phyloP scores from a whole-genome alignment of 2,888 invertebrate genomes.

The Panopea generosa region DNA sequence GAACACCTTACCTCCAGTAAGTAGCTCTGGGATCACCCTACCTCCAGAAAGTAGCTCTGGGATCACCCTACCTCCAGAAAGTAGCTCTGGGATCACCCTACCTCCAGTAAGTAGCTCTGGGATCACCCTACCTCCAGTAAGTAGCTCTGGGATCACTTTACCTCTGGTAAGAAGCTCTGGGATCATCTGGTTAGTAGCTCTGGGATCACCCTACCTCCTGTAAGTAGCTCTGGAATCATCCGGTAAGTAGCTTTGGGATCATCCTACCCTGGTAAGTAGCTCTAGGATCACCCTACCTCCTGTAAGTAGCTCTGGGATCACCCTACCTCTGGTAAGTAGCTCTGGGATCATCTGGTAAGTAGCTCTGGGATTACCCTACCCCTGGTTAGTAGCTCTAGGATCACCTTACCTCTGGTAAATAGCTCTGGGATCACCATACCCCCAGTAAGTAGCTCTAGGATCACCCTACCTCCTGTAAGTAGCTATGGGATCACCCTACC shows the following conservation, averaged over 20 bases:
- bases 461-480: background rate
- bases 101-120: background rate
- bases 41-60: background rate
- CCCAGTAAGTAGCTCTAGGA: background rate
- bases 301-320: background rate
- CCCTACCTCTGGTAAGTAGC: conserved; percentile 23
- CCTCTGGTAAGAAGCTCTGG: background rate
- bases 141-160: background rate
- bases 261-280: too few relatives aligned
- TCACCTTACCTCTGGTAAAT: background rate
- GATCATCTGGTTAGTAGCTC: background rate
- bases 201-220: background rate
- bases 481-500: background rate
- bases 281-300: too few relatives aligned
- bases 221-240: background rate
- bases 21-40: too few relatives aligned
- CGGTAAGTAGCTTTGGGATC: too few relatives aligned
- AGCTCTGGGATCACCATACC: background rate
- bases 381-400: background rate
- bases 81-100: conserved; percentile 2
- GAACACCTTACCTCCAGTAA: too few relatives aligned
- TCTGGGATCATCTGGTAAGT: background rate
- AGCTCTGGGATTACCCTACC: background rate
- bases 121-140: background rate
- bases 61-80: conserved; percentile 16